phyloP scores from a whole-genome alignment of 2,113 vertebrate species.

The Willisornis vidua region DNA sequence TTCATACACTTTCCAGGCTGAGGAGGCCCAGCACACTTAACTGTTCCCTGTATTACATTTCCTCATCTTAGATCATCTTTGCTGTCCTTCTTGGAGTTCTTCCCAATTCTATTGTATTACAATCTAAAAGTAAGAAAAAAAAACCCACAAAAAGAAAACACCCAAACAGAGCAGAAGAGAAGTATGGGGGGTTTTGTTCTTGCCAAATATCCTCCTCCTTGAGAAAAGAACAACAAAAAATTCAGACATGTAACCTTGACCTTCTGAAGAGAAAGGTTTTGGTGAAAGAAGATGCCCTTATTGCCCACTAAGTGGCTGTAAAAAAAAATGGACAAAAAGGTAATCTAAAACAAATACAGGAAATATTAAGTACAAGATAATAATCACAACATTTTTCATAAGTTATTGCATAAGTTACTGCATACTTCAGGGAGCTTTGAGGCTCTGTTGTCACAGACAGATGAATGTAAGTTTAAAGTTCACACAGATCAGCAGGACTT shows the following conservation, averaged over 20 bases:
- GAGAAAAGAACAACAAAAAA: neutral
- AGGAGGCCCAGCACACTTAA: neutral
- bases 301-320: neutral
- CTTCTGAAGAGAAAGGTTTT: neutral
- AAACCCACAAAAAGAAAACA: neutral
- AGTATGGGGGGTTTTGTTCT: neutral
- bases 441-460: neutral
- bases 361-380: constrained; percentile 12
- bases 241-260: neutral
- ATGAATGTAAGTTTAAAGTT: constrained; percentile 33
- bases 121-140: neutral
- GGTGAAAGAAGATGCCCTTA: neutral
- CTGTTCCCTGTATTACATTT: neutral
- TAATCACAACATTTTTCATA: constrained; percentile 11
- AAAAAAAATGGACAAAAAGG: neutral
- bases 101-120: neutral
- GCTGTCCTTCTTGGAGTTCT: neutral
- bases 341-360: neutral
- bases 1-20: neutral
- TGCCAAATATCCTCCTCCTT: neutral
- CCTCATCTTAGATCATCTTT: neutral
- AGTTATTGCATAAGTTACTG: constrained; percentile 14
- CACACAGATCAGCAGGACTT: constrained; percentile 7
- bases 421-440: neutral
- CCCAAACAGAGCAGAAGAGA: neutral